Evolutionary conservation across 2,888 invertebrate genomes (phyloP), one percentile per base, ranked within the genome.

Genomic region (Eurytoma californica): DNA sequence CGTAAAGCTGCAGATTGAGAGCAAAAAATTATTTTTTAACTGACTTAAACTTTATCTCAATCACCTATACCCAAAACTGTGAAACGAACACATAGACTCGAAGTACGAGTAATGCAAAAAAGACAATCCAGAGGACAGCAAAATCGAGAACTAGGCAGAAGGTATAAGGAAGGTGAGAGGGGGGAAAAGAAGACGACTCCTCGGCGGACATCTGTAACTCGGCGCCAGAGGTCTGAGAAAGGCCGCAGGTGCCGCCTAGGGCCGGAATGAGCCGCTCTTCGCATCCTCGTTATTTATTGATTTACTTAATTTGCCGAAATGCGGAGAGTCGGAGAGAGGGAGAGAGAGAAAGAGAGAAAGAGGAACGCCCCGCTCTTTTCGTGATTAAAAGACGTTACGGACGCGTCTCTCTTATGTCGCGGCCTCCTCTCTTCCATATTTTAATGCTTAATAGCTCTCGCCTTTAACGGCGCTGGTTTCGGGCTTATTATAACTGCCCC

Each of bases 361-460:
- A 61, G 28, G 39, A 18, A 2, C 7, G 24, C n/a, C 39, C 24
- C 9, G 39, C 86, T 86, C 86, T 84, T 87, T 86, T 87, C 88
- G 88, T 89, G 89, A 90, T 89, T 88, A 87, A 88, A 87, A 87
- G 87, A 87, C 88, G 87, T 89, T 89, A 88, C 87, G 84, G 84
- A 87, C 86, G 87, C 87, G 87, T 86, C 82, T 85, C 85, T 84
- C 87, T 47, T 66, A 5, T 65, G 86, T 20, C 73, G 87, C 86
- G 80, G 81, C 84, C 81, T 85, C 84, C 78, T 83, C 78, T 47
- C 76, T 65, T 75, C 86, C 85, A 86, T 88, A 88, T 88, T 87
- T 88, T 87, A 86, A 85, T 86, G 85, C 86, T 87, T 86, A 88
- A 88, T 87, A 86, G 87, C 87, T 68, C 65, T 72, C 55, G 63